These are phyloP conservation scores for Bos javanicus DNA, from an alignment of 2,113 vertebrate genomes.

Conservation along the genomic window DNA sequence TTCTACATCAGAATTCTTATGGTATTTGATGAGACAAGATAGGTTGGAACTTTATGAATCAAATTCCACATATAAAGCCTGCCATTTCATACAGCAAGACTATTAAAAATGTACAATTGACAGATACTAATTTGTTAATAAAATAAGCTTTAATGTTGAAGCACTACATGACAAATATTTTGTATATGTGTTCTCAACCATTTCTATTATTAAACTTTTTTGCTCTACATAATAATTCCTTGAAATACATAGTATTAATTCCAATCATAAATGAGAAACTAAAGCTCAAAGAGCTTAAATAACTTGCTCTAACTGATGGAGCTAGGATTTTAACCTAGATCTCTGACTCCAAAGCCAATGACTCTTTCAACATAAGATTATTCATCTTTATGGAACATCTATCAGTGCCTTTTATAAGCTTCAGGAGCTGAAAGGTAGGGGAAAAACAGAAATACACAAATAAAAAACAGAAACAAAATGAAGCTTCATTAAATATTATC, in stretches of 20 bases:
- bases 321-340: background rate
- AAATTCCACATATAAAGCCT: background rate
- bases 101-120: background rate
- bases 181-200: background rate
- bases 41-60: background rate
- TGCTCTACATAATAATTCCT: background rate
- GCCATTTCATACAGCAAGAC: background rate
- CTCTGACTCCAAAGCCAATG: background rate
- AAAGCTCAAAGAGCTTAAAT: background rate
- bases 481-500: conserved; percentile 23
- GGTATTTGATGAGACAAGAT: background rate
- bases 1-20: background rate
- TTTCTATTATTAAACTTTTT: background rate
- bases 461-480: conserved; percentile 9
- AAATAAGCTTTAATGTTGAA: background rate
- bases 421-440: background rate
- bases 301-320: background rate
- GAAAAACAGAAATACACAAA: conserved; percentile 1
- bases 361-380: background rate
- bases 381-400: background rate
- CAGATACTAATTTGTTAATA: conserved; percentile 1
- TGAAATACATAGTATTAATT: background rate
- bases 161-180: background rate
- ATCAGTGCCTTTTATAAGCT: background rate
- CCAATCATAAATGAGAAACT: background rate